phyloP scores from a whole-genome alignment of 1,140 invertebrate species.

The Cardiocondyla obscurior region DNA sequence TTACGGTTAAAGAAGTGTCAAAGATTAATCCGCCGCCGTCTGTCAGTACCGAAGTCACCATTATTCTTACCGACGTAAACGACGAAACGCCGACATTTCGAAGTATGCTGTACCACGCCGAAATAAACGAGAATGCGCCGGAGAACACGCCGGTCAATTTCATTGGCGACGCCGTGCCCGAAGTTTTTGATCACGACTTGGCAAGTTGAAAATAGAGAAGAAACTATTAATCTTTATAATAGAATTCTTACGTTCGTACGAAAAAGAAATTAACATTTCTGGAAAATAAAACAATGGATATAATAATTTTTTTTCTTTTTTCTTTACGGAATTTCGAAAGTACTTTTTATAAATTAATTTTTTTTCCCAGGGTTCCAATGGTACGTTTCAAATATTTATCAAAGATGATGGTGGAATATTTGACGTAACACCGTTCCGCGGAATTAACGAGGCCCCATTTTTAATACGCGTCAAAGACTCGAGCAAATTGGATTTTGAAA shows the following conservation, averaged over 20 bases:
- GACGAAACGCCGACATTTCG: slow-evolving; percentile 95
- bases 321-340: neutral
- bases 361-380: slow-evolving; percentile 94
- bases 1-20: slow-evolving; percentile 87
- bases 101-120: slow-evolving; percentile 91
- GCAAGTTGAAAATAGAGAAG: slow-evolving; percentile 81
- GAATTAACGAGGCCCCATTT: slow-evolving; percentile 96
- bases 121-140: slow-evolving; percentile 96
- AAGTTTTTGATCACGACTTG: slow-evolving; percentile 97
- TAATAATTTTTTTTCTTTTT: too few species aligned
- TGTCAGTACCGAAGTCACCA: slow-evolving; percentile 94
- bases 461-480: slow-evolving; percentile 95
- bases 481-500: slow-evolving; percentile 93
- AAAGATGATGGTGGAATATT: slow-evolving; percentile 93
- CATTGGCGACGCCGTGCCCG: slow-evolving; percentile 90
- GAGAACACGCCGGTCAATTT: slow-evolving; percentile 95
- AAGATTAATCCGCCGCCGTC: slow-evolving; percentile 88
- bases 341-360: slow-evolving; percentile 30
- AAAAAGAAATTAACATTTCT: neutral
- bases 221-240: neutral
- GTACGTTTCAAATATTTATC: slow-evolving; percentile 93
- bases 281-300: too few species aligned
- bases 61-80: slow-evolving; percentile 97
- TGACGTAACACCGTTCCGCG: slow-evolving; percentile 93
- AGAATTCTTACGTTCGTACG: neutral